Evolutionary conservation across 2,888 invertebrate genomes (phyloP), one percentile per base, ranked within the genome.

Genomic region (Drosophila yooni): DNA sequence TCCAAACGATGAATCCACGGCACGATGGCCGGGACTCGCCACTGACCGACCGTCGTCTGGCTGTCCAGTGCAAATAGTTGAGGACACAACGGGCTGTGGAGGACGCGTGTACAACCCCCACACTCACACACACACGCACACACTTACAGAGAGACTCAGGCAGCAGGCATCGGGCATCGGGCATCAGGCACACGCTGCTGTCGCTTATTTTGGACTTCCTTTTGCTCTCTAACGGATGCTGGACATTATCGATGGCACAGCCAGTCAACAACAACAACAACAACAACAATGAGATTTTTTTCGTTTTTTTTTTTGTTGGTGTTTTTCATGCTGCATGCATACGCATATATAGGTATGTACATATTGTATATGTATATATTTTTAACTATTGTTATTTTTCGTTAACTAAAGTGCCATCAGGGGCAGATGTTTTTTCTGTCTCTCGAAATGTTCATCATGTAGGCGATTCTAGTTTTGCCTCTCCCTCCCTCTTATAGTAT

Each of bases 361-460:
- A 60, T 70, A 10, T 57, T 43, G 33, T 40, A 52, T 48, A 67
- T 76, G 76, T 87, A 85, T 85, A 85, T 85, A 85, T 85, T 85
- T 85, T 88, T 88, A 90, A 83, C 87, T 82, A 82, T 90, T 88
- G 89, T 90, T 88, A 77, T 83, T 86, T 88, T 90, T 81, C 90
- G 82, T 83, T 82, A 80, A 91, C 91, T 91, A 91, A 92, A 91
- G 91, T 91, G 91, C 91, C 91, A 92, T 89, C 88, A 91, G 86
- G 85, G 83, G 91, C 91, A 91, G 91, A 91, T 91, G 91, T 91
- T 91, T 91, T 92, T 84, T 82, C 76, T 76, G 77, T 87, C 75
- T 83, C 67, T 66, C 70, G 36, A 48, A 69, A 63, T 60, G 69
- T 56, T 80, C 60, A 36, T 63, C 74, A 51, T 67, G 68, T 75